These are phyloP conservation scores for Gymnoscopelus braueri DNA, from an alignment of 2,797 vertebrate genomes.

Conservation along the genomic window DNA sequence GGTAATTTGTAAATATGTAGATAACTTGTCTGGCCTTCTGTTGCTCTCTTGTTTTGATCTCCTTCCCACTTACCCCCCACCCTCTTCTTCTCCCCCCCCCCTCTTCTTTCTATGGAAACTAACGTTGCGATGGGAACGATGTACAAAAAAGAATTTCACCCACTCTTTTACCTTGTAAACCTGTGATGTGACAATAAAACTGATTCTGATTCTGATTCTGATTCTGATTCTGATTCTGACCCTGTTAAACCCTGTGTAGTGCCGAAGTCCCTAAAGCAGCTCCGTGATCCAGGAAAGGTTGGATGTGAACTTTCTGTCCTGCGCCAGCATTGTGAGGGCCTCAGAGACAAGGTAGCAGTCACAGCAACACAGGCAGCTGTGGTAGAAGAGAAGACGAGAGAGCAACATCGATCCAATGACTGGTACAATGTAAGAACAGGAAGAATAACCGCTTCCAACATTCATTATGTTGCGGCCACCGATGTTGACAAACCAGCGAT, in stretches of 20 bases:
- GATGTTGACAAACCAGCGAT: slow-evolving; percentile 9
- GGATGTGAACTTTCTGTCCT: slow-evolving; percentile 9
- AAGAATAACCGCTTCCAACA: slow-evolving; percentile 15
- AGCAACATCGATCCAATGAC: background rate
- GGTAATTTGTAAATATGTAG: too few relatives aligned
- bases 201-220: too few relatives aligned
- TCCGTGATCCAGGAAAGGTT: slow-evolving; percentile 1
- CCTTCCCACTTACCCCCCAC: too few relatives aligned
- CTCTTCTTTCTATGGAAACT: too few relatives aligned
- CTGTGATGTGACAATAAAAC: too few relatives aligned
- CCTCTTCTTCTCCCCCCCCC: too few relatives aligned
- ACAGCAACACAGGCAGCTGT: slow-evolving; percentile 8
- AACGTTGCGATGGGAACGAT: too few relatives aligned
- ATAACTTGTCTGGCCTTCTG: too few relatives aligned
- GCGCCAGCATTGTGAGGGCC: background rate
- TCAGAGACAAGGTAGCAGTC: slow-evolving; percentile 9
- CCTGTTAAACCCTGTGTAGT: slow-evolving; percentile 1
- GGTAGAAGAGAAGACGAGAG: slow-evolving; percentile 6
- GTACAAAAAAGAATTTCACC: too few relatives aligned
- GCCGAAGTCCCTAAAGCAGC: slow-evolving; percentile 7
- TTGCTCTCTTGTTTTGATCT: too few relatives aligned
- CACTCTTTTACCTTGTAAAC: too few relatives aligned
- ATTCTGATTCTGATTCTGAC: too few relatives aligned
- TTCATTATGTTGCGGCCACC: slow-evolving; percentile 9
- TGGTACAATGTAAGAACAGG: slow-evolving; percentile 6